A percentile compares a stretch with the other conserved stretches of the same genome.
Evolutionary conservation across 2,797 vertebrate genomes (phyloP).

Genomic region (Gymnoscopelus microlampas): DNA sequence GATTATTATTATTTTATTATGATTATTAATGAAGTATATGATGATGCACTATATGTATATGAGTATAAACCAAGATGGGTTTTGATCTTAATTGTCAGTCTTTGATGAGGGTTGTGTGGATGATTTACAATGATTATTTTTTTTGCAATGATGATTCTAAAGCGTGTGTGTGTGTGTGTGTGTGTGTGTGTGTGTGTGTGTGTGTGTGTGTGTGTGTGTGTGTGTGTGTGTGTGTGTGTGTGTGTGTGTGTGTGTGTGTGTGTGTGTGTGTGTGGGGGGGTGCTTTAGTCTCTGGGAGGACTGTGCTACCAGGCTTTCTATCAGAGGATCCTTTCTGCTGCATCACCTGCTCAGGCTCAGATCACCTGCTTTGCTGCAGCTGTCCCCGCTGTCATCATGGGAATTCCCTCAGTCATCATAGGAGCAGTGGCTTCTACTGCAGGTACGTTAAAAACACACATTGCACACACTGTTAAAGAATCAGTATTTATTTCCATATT

Average conservation of each 20-base stretch:
- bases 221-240: conserved; percentile 6
- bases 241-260: conserved; percentile 3
- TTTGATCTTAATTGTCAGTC: too few relatives aligned
- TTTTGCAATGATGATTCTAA: too few relatives aligned
- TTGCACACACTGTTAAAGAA: background rate
- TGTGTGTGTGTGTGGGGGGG: background rate
- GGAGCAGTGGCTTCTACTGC: conserved; percentile 75
- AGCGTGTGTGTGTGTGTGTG: background rate
- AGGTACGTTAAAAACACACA: conserved; percentile 50
- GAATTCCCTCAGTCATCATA: conserved; percentile 69
- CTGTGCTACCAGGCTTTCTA: conserved; percentile 25
- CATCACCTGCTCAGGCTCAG: conserved; percentile 53
- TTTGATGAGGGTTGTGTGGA: too few relatives aligned
- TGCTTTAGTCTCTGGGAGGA: conserved; percentile 11
- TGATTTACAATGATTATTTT: too few relatives aligned
- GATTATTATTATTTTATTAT: too few relatives aligned
- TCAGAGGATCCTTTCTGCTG: conserved; percentile 27
- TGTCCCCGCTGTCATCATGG: conserved; percentile 58
- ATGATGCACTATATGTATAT: too few relatives aligned
- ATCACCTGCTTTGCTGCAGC: conserved; percentile 69
- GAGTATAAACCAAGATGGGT: too few relatives aligned
- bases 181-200: conserved; percentile 8
- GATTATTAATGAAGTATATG: too few relatives aligned
- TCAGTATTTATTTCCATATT: too few relatives aligned
- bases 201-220: conserved; percentile 16